phyloP scores from a whole-genome alignment of 2,113 vertebrate genomes.

The Chaetodon auriga region DNA sequence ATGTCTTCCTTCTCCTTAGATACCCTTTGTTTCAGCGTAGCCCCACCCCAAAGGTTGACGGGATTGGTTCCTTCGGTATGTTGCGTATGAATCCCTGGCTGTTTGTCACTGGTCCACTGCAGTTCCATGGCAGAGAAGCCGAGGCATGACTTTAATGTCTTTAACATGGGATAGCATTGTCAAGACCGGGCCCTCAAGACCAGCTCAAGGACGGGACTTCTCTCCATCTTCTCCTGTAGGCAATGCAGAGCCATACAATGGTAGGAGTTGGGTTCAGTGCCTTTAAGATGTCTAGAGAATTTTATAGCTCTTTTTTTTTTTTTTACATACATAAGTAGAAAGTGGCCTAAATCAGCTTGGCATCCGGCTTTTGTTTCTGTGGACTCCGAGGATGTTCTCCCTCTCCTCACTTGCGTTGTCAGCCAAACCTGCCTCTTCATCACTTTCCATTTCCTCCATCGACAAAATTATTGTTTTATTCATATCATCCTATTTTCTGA shows the following conservation, averaged over 20 bases:
- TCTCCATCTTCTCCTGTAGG: neutral
- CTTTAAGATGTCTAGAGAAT: slow-evolving; percentile 17
- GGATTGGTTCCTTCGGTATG: too few relatives aligned
- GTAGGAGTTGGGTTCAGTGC: neutral
- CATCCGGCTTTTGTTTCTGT: neutral
- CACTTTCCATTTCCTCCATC: slow-evolving; percentile 29
- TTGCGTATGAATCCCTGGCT: too few relatives aligned
- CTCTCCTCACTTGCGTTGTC: neutral
- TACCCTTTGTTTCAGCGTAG: too few relatives aligned
- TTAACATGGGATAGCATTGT: too few relatives aligned
- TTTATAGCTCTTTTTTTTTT: neutral
- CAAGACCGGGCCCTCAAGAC: neutral
- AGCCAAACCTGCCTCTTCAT: slow-evolving; percentile 11
- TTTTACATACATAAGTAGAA: slow-evolving; percentile 11
- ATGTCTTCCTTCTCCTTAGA: too few relatives aligned
- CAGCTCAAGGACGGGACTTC: neutral
- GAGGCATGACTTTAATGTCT: too few relatives aligned
- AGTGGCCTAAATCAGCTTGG: neutral
- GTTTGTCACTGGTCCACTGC: too few relatives aligned
- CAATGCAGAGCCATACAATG: neutral
- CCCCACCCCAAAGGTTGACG: too few relatives aligned
- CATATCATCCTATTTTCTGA: slow-evolving; percentile 32
- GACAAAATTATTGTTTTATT: slow-evolving; percentile 42
- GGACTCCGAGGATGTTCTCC: neutral
- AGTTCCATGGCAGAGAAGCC: too few relatives aligned